phyloP scores from a whole-genome alignment of 2,888 invertebrate genomes.

The Balanococcus diminutus region DNA sequence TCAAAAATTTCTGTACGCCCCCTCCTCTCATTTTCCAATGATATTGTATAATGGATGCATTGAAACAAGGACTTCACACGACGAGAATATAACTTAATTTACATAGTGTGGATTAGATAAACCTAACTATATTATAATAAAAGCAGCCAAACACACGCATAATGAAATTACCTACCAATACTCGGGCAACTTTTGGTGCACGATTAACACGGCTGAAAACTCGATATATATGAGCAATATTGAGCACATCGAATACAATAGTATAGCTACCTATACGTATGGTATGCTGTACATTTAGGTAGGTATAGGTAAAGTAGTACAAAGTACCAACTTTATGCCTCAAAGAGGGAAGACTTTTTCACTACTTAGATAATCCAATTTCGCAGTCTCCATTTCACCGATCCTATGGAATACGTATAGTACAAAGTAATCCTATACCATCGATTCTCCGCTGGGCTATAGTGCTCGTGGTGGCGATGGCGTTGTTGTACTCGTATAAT shows the following conservation, averaged over 20 bases:
- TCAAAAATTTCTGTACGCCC: no score
- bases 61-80: no score
- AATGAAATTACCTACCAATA: constrained; percentile 13
- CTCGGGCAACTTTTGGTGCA: neutral
- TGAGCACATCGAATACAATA: neutral
- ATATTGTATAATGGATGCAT: no score
- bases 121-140: neutral
- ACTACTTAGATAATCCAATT: neutral
- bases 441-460: neutral
- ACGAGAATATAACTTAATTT: neutral
- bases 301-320: neutral
- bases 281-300: neutral
- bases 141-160: neutral
- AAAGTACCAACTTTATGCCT: neutral
- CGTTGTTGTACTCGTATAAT: neutral
- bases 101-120: neutral
- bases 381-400: neutral
- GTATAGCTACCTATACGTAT: neutral
- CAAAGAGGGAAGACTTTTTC: neutral
- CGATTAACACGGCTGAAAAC: neutral
- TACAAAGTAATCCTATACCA: neutral
- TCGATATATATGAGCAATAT: neutral
- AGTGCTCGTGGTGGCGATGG: neutral
- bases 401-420: neutral
- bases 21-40: no score